Evolutionary conservation across 2,797 vertebrate species (phyloP).

Genomic region (Strix occidentalis): DNA sequence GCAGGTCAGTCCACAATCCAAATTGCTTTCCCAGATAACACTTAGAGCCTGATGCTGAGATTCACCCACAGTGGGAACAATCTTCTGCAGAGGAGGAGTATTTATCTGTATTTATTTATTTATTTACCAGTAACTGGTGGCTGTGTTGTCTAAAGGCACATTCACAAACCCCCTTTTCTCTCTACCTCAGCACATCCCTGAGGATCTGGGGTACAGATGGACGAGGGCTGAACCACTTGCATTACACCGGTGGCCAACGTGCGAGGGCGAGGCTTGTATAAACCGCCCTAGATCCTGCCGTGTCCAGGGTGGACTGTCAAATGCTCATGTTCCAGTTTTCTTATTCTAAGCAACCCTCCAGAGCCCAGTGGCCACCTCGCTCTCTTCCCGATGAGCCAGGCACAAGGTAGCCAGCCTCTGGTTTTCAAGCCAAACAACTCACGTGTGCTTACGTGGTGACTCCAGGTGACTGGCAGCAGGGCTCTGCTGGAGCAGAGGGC

Average conservation of each 20-base stretch:
- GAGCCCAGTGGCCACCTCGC: not conserved
- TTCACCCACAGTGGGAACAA: not conserved
- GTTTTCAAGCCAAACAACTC: not conserved
- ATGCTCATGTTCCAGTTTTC: fast-evolving
- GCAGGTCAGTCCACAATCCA: not conserved
- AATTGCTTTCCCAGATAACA: not conserved
- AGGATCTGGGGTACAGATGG: not conserved
- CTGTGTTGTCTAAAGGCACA: not conserved
- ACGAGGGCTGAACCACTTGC: not conserved
- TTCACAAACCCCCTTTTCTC: not conserved
- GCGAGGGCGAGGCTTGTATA: not conserved
- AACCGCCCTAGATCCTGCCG: not conserved
- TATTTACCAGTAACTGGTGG: not conserved
- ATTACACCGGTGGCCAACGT: fast-evolving
- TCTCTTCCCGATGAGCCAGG: fast-evolving
- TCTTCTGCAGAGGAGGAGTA: not conserved
- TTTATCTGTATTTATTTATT: not conserved
- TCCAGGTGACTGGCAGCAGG: not conserved
- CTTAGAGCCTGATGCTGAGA: not conserved
- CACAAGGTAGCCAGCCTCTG: not conserved
- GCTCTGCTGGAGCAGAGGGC: too few species aligned
- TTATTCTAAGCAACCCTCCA: not conserved
- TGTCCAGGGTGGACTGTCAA: not conserved
- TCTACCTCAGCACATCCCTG: not conserved
- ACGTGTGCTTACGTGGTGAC: fast-evolving